Evolutionary conservation across 2,113 vertebrate species (phyloP), one percentile per base, ranked within the genome.

Genomic region (Pedetes capensis): DNA sequence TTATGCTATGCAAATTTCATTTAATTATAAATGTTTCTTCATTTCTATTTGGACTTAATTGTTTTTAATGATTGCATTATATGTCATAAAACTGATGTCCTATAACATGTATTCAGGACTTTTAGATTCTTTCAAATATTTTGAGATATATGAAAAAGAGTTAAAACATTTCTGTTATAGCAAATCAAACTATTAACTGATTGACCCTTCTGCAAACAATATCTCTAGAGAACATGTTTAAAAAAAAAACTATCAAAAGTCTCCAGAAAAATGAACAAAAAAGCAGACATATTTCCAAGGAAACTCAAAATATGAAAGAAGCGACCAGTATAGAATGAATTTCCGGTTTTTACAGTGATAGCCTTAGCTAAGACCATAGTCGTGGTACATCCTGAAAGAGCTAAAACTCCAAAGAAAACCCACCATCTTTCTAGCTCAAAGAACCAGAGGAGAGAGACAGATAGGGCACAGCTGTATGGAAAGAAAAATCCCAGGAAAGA

Each of bases 291-390:
- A 57, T 47, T 89, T 78, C 32, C 5, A 8, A 91, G 44, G 72
- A 74, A 91, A 92, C 79, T 44, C 55, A 80, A 94, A 89, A 55
- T 32, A 85, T 92, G 13, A 61, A 80, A 72, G 34, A 84, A 84
- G 22, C 18, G 2, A 32, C 12, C 47, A 79, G 23, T 64, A n/a
- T 20, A 71, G 7, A 87, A 59, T 66, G 29, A 91, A 4, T 57
- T 78, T 83, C 34, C 16, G 39, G 42, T 76, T 91, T 39, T 63
- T 55, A 63, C 37, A 59, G 27, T 17, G 80, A 53, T 81, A 44
- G 16, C 32, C 18, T 82, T 53, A 55, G 6, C 5, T 71, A 69
- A 87, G 53, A 69, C 22, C 27, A 63, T 55, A 53, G 39, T 42
- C 53, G 42, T 47, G 10, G 20, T 25, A 9, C 20, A 75, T 32